Conservation (phyloP, 2,113 vertebrate genomes). For the Dendrocopos noguchii region DNA sequence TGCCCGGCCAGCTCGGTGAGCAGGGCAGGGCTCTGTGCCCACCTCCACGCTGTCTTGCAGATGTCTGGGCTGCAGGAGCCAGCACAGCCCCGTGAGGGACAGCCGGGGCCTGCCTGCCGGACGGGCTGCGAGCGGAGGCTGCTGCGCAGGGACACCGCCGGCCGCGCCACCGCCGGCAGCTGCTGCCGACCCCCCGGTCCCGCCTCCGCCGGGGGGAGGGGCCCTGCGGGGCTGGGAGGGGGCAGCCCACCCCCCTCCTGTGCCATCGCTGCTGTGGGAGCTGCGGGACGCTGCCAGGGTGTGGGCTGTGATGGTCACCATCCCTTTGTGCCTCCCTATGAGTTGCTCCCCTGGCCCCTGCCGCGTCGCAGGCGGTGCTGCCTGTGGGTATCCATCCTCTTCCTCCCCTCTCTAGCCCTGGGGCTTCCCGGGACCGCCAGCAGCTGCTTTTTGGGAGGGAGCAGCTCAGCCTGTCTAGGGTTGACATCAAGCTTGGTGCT, state of each 20-base stretch:
- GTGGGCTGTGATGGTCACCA: not conserved
- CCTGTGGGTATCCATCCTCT: not conserved
- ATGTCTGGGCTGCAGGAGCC: constrained; percentile 61
- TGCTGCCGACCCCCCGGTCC: not conserved
- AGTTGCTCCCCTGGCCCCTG: not conserved
- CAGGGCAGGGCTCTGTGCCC: not conserved
- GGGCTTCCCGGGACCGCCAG: not conserved
- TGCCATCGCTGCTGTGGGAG: not conserved
- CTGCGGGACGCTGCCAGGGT: rapidly evolving
- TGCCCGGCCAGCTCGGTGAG: rapidly evolving
- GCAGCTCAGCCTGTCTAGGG: not conserved
- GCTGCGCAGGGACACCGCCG: not conserved
- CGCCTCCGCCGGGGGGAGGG: not conserved
- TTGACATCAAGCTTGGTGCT: rapidly evolving
- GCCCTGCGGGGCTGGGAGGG: not conserved
- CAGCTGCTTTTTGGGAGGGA: not conserved
- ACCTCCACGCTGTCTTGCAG: constrained; percentile 48
- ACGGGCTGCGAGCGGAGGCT: rapidly evolving
- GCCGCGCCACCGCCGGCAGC: rapidly evolving
- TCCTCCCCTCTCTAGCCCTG: not conserved
- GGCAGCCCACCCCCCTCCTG: not conserved
- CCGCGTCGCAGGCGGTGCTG: rapidly evolving
- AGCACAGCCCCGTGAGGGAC: constrained; percentile 37
- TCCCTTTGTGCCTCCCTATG: not conserved
- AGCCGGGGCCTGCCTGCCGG: not conserved